Evolutionary conservation across 1,140 invertebrate genomes (phyloP).

Genomic region (Bombus superbus): DNA sequence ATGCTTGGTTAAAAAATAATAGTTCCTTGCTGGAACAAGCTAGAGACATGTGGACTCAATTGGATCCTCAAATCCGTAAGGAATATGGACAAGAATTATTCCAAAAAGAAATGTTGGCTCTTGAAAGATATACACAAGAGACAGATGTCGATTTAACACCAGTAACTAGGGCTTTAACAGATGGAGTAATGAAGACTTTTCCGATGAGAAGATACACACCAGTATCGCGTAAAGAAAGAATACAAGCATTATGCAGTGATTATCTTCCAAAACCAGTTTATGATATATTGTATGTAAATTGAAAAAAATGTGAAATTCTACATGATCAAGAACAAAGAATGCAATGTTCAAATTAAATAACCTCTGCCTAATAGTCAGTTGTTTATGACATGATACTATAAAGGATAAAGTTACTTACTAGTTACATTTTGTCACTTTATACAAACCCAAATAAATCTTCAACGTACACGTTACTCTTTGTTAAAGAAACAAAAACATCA

Average conservation of each 20-base stretch:
- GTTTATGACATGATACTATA: not conserved
- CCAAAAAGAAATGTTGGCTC: slow-evolving; percentile 88
- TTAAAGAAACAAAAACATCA: not conserved
- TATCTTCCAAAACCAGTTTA: slow-evolving; percentile 90
- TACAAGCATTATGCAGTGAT: slow-evolving; percentile 90
- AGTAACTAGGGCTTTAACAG: slow-evolving; percentile 87
- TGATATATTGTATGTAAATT: slow-evolving; percentile 86
- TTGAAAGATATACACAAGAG: slow-evolving; percentile 90
- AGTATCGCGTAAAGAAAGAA: slow-evolving; percentile 88
- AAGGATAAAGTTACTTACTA: not conserved
- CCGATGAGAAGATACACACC: slow-evolving; percentile 91
- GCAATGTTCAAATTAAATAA: not conserved
- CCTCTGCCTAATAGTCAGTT: not conserved
- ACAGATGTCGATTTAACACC: slow-evolving; percentile 88
- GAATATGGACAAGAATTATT: slow-evolving; percentile 92
- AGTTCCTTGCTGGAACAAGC: slow-evolving; percentile 89
- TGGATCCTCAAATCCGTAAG: slow-evolving; percentile 89
- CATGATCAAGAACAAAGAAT: not conserved
- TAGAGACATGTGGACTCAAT: slow-evolving; percentile 90
- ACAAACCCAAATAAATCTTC: not conserved
- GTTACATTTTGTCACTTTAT: not conserved
- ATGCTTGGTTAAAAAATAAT: slow-evolving; percentile 88
- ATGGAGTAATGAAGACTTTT: slow-evolving; percentile 90
- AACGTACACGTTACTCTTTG: not conserved
- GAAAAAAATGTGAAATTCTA: not conserved